Conservation (phyloP, 2,113 vertebrate species). For the Laterallus jamaicensis region DNA sequence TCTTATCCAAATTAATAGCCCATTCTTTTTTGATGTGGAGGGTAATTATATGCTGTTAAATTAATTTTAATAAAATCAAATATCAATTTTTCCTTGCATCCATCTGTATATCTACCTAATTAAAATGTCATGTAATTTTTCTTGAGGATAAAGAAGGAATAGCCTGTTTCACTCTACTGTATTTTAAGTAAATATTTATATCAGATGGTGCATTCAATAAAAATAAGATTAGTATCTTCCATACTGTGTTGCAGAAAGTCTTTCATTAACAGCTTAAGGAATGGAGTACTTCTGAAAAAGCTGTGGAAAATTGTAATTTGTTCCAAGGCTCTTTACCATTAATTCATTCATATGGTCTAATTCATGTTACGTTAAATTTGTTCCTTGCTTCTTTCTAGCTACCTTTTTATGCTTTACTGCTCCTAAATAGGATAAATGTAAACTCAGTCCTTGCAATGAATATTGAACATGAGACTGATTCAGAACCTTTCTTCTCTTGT, state of each 20-base stretch:
- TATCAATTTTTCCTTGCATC: background rate
- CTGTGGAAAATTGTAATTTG: background rate
- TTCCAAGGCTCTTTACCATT: background rate
- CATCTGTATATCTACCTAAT: slow-evolving; percentile 2
- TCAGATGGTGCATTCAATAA: background rate
- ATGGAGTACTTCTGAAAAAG: background rate
- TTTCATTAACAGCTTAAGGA: background rate
- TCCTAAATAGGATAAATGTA: background rate
- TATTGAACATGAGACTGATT: background rate
- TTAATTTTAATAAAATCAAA: slow-evolving; percentile 54
- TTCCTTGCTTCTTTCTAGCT: background rate
- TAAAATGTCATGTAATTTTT: slow-evolving; percentile 25
- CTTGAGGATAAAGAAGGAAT: background rate
- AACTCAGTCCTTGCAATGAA: background rate
- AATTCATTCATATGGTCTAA: background rate
- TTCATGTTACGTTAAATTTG: background rate
- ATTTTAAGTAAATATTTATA: slow-evolving; percentile 15
- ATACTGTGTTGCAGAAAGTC: background rate
- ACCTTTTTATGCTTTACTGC: background rate
- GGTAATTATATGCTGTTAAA: slow-evolving; percentile 42
- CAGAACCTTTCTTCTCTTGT: background rate
- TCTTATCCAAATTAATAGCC: slow-evolving; percentile 61
- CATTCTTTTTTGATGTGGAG: slow-evolving; percentile 43
- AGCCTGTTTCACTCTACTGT: background rate
- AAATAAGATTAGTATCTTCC: background rate